phyloP scores from a whole-genome alignment of 2,113 vertebrate species.

The Cheirogaleus medius region DNA sequence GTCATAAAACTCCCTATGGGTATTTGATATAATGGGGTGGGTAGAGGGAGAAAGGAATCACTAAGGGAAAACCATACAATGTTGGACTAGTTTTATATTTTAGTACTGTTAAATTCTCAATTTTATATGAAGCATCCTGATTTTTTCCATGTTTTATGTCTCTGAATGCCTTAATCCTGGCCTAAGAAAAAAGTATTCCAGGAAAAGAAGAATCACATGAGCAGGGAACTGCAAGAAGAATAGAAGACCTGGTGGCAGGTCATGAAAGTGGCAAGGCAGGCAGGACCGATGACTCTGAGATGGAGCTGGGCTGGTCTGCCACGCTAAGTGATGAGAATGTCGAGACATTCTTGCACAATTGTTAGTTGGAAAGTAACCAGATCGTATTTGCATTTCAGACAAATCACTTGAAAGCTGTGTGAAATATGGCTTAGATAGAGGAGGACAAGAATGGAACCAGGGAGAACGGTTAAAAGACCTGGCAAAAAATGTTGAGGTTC shows the following conservation, averaged over 20 bases:
- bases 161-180: neutral
- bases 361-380: neutral
- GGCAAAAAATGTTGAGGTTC: neutral
- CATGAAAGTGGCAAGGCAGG: neutral
- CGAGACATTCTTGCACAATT: neutral
- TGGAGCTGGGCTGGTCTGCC: neutral
- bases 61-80: neutral
- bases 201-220: neutral
- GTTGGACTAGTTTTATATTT: neutral
- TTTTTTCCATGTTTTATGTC: neutral
- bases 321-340: neutral
- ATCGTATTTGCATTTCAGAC: neutral
- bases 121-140: neutral
- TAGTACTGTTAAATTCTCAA: neutral
- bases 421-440: neutral
- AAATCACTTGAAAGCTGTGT: neutral
- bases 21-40: neutral
- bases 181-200: neutral
- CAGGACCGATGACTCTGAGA: neutral
- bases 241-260: neutral
- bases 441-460: neutral
- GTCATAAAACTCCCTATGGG: neutral
- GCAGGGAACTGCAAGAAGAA: neutral
- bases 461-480: neutral
- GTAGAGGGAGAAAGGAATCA: neutral